These are phyloP conservation scores for Pandemis corylana DNA, from an alignment of 2,888 invertebrate genomes.

Conservation along the genomic window DNA sequence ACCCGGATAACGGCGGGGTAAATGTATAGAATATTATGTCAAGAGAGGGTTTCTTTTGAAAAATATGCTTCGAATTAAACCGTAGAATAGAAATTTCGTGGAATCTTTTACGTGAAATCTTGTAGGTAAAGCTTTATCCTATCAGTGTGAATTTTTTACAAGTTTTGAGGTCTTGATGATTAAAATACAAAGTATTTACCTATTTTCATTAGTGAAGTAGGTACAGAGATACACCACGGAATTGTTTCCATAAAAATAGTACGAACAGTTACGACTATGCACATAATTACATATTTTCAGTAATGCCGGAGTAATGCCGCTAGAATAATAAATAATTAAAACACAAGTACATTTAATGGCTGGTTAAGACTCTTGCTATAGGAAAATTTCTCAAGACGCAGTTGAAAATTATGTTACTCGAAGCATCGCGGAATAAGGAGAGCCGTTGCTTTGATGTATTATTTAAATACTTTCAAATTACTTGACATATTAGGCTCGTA, in stretches of 20 bases:
- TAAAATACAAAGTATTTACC: too few species aligned
- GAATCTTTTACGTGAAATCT: not conserved
- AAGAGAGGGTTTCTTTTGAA: constrained; percentile 11
- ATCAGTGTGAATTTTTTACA: too few species aligned
- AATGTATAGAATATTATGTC: constrained; percentile 20
- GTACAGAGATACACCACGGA: too few species aligned
- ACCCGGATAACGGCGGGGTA: constrained; percentile 33
- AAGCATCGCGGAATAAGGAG: not conserved
- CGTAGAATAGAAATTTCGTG: not conserved
- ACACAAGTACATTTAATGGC: not conserved
- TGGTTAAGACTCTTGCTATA: not conserved
- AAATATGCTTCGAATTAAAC: not conserved
- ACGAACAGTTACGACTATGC: too few species aligned
- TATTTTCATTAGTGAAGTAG: too few species aligned
- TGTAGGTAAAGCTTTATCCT: too few species aligned
- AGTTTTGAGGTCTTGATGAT: too few species aligned
- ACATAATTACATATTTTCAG: too few species aligned
- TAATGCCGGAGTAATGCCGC: too few species aligned
- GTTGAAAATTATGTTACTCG: constrained; percentile 7
- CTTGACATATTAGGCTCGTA: constrained; percentile 7
- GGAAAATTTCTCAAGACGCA: not conserved
- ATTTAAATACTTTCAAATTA: constrained; percentile 23
- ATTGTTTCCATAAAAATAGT: too few species aligned
- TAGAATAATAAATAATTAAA: constrained; percentile 7
- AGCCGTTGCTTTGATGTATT: constrained; percentile 20